Evolutionary conservation across 2,888 invertebrate species (phyloP), one percentile per base, ranked within the genome.

Genomic region (Heliconius sara): DNA sequence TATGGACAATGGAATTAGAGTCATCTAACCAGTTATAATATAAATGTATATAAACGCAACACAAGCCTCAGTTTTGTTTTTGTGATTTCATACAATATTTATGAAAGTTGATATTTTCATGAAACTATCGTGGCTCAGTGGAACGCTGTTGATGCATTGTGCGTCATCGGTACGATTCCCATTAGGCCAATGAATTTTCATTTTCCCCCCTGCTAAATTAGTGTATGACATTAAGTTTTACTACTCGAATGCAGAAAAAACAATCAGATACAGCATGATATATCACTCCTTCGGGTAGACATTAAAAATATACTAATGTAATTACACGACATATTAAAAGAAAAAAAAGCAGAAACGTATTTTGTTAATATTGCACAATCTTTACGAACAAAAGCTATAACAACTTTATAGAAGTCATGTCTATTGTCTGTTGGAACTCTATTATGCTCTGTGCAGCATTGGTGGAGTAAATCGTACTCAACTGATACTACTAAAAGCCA

Each of bases 401-500:
- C 25, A 10, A 10, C 12, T 22, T 67, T 4, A 67, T 34, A 34
- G 22, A 34, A 34, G 22, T 1, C 12, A n/a, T 34, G 22, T 34
- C 34, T 34, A 34, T 67, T 67, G 22, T 34, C 22, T 67, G 12
- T 27, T 34, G 67, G 22, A 34, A 34, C 10, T 34, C 67, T 34
- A 67, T 67, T 34, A 34, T 34, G 3, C 67, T 34, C 67, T 67
- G 34, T 67, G 10, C 67, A 67, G 67, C 30, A n/a, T 34, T 34
- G 34, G 67, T 67, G 67, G 30, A 34, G 67, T 67, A 67, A 67
- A 67, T 67, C 34, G 34, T 34, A 34, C 67, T 66, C 66, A 66
- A 67, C 67, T 34, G 67, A 22, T 67, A 67, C 67, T 67, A 34
- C 67, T 67, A 67, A 67, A 67, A 67, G 67, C 67, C 27, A 67